Percentiles rank a stretch among this genome's conserved stretches.
phyloP scores from a whole-genome alignment of 2,797 vertebrate genomes.

The Gallinago nigripennis region DNA sequence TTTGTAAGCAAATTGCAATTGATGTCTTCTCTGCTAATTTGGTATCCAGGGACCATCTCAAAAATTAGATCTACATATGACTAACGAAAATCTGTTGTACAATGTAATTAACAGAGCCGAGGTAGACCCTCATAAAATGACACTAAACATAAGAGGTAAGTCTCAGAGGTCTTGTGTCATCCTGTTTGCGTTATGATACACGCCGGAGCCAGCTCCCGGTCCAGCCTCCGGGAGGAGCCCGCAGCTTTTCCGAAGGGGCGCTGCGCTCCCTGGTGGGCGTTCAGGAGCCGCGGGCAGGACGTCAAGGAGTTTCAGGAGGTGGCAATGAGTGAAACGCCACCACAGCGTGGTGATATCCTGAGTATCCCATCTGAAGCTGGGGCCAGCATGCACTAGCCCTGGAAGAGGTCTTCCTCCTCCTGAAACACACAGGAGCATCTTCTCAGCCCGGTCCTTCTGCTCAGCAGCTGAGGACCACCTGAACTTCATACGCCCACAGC shows the following conservation, averaged over 20 bases:
- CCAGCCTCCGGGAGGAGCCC: background rate
- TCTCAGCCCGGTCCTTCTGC: fast-evolving
- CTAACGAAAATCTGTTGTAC: constrained; percentile 7
- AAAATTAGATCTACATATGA: constrained; percentile 49
- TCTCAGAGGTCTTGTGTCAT: background rate
- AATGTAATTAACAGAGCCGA: constrained; percentile 4
- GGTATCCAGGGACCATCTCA: background rate
- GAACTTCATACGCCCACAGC: fast-evolving
- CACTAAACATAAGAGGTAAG: background rate
- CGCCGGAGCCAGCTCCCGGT: background rate
- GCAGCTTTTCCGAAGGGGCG: background rate
- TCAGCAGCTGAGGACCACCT: background rate
- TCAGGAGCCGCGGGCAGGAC: background rate
- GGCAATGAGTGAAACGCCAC: fast-evolving
- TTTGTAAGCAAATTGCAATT: constrained; percentile 48
- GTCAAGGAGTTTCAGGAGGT: fast-evolving
- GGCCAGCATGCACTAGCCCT: fast-evolving
- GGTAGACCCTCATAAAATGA: background rate
- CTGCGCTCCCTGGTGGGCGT: constrained; percentile 48
- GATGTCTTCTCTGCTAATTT: constrained; percentile 33
- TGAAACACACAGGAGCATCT: fast-evolving
- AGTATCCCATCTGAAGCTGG: fast-evolving
- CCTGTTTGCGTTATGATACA: background rate
- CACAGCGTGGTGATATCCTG: fast-evolving
- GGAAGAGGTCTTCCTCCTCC: background rate